Evolutionary conservation across 1,140 invertebrate genomes (phyloP).

Genomic region (Eumeta japonica): DNA sequence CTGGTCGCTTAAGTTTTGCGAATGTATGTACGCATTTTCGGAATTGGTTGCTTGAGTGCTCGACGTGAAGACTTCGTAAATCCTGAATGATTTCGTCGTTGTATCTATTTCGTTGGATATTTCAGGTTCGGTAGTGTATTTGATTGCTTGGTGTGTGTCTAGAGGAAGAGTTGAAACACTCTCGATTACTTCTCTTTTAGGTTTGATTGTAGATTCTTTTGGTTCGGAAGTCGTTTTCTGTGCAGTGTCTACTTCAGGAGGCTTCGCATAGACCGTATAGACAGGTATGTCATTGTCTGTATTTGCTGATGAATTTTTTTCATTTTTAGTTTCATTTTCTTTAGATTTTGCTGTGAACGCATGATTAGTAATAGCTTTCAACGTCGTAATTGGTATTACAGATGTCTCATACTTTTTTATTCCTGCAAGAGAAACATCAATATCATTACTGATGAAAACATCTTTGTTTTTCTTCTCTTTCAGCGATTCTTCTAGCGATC

Average conservation of each 20-base stretch:
- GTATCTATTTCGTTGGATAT: conserved; percentile 27
- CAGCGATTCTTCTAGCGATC: conserved; percentile 42
- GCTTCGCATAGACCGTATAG: conserved; percentile 26
- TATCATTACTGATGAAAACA: conserved; percentile 49
- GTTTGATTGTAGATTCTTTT: conserved; percentile 9
- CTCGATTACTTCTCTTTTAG: conserved; percentile 31
- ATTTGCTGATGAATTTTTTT: conserved; percentile 12
- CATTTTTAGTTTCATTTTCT: conserved; percentile 11
- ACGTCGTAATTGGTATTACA: conserved; percentile 7
- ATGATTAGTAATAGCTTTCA: not conserved
- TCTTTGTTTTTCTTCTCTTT: conserved; percentile 34
- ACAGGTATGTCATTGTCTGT: conserved; percentile 20
- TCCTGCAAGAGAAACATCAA: conserved; percentile 27
- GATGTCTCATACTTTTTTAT: conserved; percentile 19
- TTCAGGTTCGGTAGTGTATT: conserved; percentile 19
- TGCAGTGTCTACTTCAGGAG: conserved; percentile 19
- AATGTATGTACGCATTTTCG: not conserved
- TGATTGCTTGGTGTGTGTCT: conserved; percentile 22
- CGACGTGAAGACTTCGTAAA: conserved; percentile 40
- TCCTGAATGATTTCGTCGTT: conserved; percentile 40
- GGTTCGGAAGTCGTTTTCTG: conserved; percentile 17
- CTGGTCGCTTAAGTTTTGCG: conserved; percentile 10
- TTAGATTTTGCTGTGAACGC: not conserved
- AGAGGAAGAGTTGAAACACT: conserved; percentile 40
- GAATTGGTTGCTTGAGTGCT: conserved; percentile 16